Conservation (phyloP, 2,888 invertebrate genomes). For the Brachycybe producta region DNA sequence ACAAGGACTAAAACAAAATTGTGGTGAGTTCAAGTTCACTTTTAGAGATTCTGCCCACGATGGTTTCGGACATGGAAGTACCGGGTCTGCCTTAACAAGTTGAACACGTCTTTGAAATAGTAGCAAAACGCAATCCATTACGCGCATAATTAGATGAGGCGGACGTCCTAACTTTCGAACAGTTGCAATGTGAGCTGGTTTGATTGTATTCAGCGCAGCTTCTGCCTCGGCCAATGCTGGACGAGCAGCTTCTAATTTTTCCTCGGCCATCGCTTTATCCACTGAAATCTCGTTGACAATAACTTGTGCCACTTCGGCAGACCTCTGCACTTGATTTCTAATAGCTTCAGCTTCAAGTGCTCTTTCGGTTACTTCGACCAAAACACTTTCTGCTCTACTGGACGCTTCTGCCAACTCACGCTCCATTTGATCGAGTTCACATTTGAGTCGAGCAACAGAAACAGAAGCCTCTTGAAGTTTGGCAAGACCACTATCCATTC, state of each 20-base stretch:
- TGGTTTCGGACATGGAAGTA: conserved; percentile 76
- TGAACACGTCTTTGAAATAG: conserved; percentile 81
- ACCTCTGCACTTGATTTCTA: conserved; percentile 88
- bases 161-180: conserved; percentile 88
- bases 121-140: conserved; percentile 92
- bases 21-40: conserved; percentile 39
- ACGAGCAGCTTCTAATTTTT: conserved; percentile 86
- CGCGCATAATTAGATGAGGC: conserved; percentile 90
- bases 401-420: conserved; percentile 84
- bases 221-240: conserved; percentile 93
- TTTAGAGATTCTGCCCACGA: conserved; percentile 94
- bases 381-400: conserved; percentile 73
- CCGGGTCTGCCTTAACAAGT: conserved; percentile 62
- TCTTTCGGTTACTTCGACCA: conserved; percentile 79
- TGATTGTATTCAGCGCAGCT: conserved; percentile 85
- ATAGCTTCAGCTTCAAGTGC: conserved; percentile 92
- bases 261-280: conserved; percentile 82
- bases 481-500: conserved; percentile 91
- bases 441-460: conserved; percentile 79
- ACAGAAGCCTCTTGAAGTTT: conserved; percentile 90
- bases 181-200: conserved; percentile 89
- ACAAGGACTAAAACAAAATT: no score
- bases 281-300: conserved; percentile 71
- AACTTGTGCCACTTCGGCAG: conserved; percentile 88
- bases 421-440: conserved; percentile 87